Evolutionary conservation across 2,797 vertebrate genomes (phyloP).

Genomic region (Toxotes lorentzi): DNA sequence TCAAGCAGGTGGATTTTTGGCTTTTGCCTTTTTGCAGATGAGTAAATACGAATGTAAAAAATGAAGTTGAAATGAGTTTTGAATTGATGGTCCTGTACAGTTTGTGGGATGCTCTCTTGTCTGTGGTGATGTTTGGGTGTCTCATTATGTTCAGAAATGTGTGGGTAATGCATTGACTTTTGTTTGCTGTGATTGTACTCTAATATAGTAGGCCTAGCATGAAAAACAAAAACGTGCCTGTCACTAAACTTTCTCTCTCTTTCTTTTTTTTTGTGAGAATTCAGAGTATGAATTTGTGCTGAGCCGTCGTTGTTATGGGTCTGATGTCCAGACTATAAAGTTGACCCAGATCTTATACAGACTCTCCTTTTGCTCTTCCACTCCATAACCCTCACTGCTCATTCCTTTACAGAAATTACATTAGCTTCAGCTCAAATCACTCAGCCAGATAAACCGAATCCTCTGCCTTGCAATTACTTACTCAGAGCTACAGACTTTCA

Average conservation of each 20-base stretch:
- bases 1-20: not conserved
- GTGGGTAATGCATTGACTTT: not conserved
- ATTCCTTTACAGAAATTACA: conserved; percentile 47
- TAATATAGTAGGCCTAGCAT: not conserved
- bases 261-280: not conserved
- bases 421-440: conserved; percentile 54
- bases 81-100: not conserved
- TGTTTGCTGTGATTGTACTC: not conserved
- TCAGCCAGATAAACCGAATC: conserved; percentile 52
- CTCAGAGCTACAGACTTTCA: conserved; percentile 10
- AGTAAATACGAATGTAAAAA: conserved; percentile 3
- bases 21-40: not conserved
- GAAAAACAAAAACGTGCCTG: not conserved
- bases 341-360: conserved; percentile 22
- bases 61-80: conserved; percentile 29
- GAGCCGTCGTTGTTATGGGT: conserved; percentile 24
- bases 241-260: not conserved
- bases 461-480: conserved; percentile 40
- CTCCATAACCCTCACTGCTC: conserved; percentile 34
- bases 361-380: conserved; percentile 35
- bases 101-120: not conserved
- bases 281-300: conserved; percentile 9
- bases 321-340: conserved; percentile 24
- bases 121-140: not conserved
- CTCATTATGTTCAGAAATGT: not conserved